Base-by-base conservation (phyloP, 2,113 vertebrate genomes). In the Peromyscus californicus region DNA sequence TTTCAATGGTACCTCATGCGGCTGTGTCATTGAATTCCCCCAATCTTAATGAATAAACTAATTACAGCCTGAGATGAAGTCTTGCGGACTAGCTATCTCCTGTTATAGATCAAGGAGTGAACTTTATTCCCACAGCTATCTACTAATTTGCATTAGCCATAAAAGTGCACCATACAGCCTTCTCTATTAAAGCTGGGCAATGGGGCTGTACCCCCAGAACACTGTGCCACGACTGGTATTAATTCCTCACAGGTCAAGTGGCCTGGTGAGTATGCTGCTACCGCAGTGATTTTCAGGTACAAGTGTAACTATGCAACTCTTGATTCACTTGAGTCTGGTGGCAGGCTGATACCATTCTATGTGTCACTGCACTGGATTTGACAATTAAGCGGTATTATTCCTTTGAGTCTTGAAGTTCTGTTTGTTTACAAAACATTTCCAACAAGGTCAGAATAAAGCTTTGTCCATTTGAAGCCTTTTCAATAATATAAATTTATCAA, bases 41-140 rank as follows among this genome's bases (percentile, higher is more conserved):
- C 82, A 70, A 72, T 80, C 91, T 91, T 98, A 97, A 98, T 96
- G 96, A 97, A 97, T 90, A 97, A 97, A 97, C 97, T 98, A 97
- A 98, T 97, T 98, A 97, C 93, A 97, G 79, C 91, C 95, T 96
- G 94, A 97, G 96, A 97, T 92, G 97, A 97, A 96, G 94, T 96
- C 94, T 93, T 90, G 69, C 89, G 87, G 95, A 69, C 89, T 85
- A 72, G 91, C 97, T 96, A 88, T 90, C 95, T 97, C 96, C 93
- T 76, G 75, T 94, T 80, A 90, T 82, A 98, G 96, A 97, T 91
- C 86, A 96, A 85, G 89, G 80, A 93, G 86, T 79, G 78, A 96
- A 97, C 91, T 98, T 97, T 93, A 97, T 95, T 97, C 95, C 96
- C 94, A 84, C 87, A 95, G 89, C 95, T 97, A 83, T 36, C 86